Percentiles rank a stretch among this genome's conserved stretches.
Conservation (phyloP, 2,888 invertebrate genomes). For the Geophilus truncorum region DNA sequence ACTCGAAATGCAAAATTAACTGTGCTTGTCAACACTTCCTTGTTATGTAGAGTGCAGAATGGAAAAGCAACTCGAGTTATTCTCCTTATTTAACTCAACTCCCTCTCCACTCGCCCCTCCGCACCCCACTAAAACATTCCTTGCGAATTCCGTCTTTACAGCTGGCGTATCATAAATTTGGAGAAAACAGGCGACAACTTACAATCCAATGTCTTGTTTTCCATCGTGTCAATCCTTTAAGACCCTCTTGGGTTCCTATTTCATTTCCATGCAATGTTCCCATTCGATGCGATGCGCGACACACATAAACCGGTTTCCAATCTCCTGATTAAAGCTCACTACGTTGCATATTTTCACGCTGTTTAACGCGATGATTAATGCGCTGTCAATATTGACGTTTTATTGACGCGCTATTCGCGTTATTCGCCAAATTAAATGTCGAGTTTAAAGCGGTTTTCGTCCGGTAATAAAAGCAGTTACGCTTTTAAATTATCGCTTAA, state of each 20-base stretch:
- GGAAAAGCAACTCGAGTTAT: neutral
- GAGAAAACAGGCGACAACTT: neutral
- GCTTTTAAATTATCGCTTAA: neutral
- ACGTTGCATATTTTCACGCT: neutral
- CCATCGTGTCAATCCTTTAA: neutral
- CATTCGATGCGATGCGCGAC: neutral
- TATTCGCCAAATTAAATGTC: neutral
- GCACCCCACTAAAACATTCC: neutral
- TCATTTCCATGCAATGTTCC: neutral
- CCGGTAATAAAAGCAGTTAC: neutral
- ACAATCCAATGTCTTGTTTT: conserved; percentile 16
- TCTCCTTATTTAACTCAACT: neutral
- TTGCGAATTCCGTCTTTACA: neutral
- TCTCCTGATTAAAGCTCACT: neutral
- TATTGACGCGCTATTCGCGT: neutral
- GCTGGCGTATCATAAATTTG: neutral
- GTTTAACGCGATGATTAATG: neutral
- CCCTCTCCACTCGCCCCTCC: neutral
- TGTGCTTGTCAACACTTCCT: neutral
- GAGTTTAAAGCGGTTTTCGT: neutral
- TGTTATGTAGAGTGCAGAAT: neutral
- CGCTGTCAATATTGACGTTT: neutral
- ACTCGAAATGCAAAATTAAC: neutral
- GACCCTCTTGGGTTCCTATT: neutral
- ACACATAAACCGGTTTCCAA: neutral